Evolutionary conservation across 2,113 vertebrate genomes (phyloP), one percentile per base, ranked within the genome.

Genomic region (Thermophis baileyi): DNA sequence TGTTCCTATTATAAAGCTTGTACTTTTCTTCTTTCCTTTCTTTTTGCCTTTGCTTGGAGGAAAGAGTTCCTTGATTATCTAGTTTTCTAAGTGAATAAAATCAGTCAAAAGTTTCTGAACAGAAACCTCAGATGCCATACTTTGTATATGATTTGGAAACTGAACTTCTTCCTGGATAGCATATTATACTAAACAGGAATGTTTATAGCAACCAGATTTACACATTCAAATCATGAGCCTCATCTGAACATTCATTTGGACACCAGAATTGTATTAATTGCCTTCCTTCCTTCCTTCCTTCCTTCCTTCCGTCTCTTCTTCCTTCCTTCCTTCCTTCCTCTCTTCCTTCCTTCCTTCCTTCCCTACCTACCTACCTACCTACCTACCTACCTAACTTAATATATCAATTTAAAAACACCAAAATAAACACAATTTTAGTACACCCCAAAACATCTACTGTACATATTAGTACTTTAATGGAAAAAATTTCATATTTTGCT

Each of bases 1-100:
- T 92, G 93, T 97, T 97, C 96, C 96, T 93, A 97, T 97, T 97
- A 96, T 93, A 97, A 96, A 95, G 69, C 94, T 81, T 92, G 94
- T 93, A 95, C 96, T 97, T 97, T 95, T 94, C 94, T 53, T 81
- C 74, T 94, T 94, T 93, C 93, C 60, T 94, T 90, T 49, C 92
- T 94, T 86, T 96, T 97, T 97, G 90, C 88, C 51, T 95, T 94
- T 95, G 91, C 35, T 93, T 88, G 24, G 69, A 92, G 91, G 92
- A 95, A 96, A 95, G 0, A 93, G 63, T 90, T 57, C 95, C 91
- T 95, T 91, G 63, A 88, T 95, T 86, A 91, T 49, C 86, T 93
- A 96, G 90, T n/a, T 14, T 91, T 89, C 93, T 35, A 91, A n/a
- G 49, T 90, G 69, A 88, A 10, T 2, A 93, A 94, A 95, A 81